A percentile compares a stretch with the other conserved stretches of the same genome.
Conservation (phyloP, 2,797 vertebrate species). For the Myiotriccus ornatus region DNA sequence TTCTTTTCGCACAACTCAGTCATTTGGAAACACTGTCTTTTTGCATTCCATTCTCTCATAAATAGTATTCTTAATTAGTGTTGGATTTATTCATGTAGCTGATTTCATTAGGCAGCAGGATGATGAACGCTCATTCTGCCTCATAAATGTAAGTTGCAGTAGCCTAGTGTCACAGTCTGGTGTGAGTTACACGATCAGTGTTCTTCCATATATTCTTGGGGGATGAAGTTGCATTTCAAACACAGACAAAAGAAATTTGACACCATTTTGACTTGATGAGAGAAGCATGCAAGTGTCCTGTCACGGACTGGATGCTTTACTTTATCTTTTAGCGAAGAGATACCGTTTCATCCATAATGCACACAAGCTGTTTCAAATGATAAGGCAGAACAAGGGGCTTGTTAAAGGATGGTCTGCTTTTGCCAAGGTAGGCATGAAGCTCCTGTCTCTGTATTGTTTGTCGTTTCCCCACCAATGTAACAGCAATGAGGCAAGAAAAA, state of each 20-base stretch:
- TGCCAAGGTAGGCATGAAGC: neutral
- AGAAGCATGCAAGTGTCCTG: neutral
- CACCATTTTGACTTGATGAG: constrained; percentile 5
- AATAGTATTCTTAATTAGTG: constrained; percentile 18
- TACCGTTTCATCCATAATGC: neutral
- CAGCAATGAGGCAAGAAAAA: neutral
- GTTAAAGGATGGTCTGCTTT: neutral
- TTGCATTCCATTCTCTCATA: constrained; percentile 28
- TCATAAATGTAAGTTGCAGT: neutral
- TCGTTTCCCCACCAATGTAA: neutral
- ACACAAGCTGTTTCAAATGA: neutral
- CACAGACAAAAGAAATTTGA: constrained; percentile 26
- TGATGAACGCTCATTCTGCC: neutral
- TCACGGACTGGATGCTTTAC: neutral
- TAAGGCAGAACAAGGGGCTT: neutral
- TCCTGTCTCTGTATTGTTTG: neutral
- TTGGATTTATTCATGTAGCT: constrained; percentile 33
- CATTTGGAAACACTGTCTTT: constrained; percentile 23
- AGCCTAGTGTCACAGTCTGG: neutral
- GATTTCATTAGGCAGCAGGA: constrained; percentile 23
- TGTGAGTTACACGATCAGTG: neutral
- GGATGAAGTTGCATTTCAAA: neutral
- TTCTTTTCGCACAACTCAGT: constrained; percentile 21
- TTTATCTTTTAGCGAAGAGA: constrained; percentile 1
- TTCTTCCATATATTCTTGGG: neutral